Evolutionary conservation across 37 sponge, comb jelly and placozoan genomes (phyloP), one percentile per base, ranked within the genome.

Genomic region (Geodia barretti): DNA sequence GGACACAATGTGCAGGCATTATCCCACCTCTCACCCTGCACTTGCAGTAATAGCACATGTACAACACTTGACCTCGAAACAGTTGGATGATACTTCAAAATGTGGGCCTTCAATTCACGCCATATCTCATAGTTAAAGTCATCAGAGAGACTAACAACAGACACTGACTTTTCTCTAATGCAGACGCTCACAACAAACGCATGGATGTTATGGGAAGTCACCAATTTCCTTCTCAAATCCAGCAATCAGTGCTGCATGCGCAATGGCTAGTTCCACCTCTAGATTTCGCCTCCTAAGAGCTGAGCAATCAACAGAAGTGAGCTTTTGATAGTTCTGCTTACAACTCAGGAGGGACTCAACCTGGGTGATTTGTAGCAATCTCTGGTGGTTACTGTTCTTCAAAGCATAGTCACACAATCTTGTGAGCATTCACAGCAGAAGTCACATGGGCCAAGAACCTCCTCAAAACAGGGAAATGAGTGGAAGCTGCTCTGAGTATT

Each of bases 31-130:
- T 91, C 3, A 86, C 35, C 8, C 21, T 21, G 30, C 77, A 39
- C 39, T 69, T 73, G 47, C 90, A 90, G 73, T 89, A 73, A 40
- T 88, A 30, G 78, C 83, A 88, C 82, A 76, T 62, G 63, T 68
- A 88, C 39, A 74, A 41, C 9, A 40, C 14, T 19, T 79, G 17
- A 35, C 28, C 41, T 19, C 23, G n/a, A 36, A 42, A 69, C 68
- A 33, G 26, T 41, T 23, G 31, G 68, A 41, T 70, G 20, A 19
- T 78, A 30, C 70, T 81, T 29, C 24, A 24, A 23, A 26, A 82
- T 58, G 47, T 68, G 60, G 23, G 40, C 29, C 60, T 83, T 87
- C 66, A 88, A 54, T 43, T 21, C 19, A 4, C 54, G 78, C 89
- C 89, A 88, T n/a, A 83, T 61, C 29, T 40, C 24, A 21, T 25